Conservation (phyloP, 2,888 invertebrate genomes). For the Drymonia ruficornis region DNA sequence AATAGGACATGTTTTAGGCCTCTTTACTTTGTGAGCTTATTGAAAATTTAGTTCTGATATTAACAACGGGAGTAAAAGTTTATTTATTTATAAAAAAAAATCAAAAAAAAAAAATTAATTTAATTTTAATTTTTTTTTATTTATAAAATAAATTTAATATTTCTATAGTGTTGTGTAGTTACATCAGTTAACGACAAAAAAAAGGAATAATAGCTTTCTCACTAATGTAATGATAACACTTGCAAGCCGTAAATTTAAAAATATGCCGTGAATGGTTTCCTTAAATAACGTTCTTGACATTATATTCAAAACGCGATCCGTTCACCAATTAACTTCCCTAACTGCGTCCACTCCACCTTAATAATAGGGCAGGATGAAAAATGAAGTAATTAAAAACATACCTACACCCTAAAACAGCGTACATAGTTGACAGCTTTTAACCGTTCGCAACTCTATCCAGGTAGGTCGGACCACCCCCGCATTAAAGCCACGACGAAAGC, state of each 20-base stretch:
- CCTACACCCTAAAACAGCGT: conserved; percentile 29
- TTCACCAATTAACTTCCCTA: conserved; percentile 12
- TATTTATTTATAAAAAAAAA: no score
- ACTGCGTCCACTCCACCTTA: conserved; percentile 11
- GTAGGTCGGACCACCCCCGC: conserved; percentile 53
- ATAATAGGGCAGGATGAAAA: conserved; percentile 27
- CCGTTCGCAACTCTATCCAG: conserved; percentile 38
- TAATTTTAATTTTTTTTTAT: no score
- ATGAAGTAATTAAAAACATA: conserved; percentile 38
- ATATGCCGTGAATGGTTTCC: not conserved
- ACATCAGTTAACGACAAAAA: not conserved
- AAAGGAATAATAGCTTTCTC: not conserved
- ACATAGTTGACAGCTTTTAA: conserved; percentile 41
- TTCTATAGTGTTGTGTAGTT: not conserved
- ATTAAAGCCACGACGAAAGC: conserved; percentile 67
- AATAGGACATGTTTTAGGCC: no score
- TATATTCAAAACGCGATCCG: conserved; percentile 10
- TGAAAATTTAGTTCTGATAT: no score
- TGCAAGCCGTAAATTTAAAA: not conserved
- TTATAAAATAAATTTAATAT: not conserved
- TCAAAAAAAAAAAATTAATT: no score
- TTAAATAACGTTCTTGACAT: conserved; percentile 3
- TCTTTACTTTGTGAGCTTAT: no score
- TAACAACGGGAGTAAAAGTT: no score
- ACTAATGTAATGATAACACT: not conserved